These are phyloP conservation scores for Bungarus multicinctus DNA, from an alignment of 2,113 vertebrate species.

Conservation along the genomic window DNA sequence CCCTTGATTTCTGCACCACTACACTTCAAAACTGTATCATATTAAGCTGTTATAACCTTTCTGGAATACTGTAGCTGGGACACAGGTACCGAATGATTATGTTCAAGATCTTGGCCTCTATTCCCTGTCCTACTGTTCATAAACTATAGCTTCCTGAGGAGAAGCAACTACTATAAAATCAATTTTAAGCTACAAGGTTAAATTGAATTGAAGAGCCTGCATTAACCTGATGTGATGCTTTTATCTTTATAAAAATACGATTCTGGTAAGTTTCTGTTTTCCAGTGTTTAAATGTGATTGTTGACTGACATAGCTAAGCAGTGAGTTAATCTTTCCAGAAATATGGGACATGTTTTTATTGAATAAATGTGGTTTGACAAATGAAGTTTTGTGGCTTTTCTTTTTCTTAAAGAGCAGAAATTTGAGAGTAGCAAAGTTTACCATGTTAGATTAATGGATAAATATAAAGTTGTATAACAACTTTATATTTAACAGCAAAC, in stretches of 20 bases:
- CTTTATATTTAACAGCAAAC: neutral
- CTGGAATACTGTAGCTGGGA: neutral
- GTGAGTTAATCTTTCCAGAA: neutral
- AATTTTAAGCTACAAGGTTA: neutral
- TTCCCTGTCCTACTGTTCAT: neutral
- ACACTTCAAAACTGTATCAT: neutral
- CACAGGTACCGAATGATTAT: neutral
- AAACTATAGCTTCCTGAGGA: neutral
- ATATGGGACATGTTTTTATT: slow-evolving; percentile 50
- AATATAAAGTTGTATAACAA: neutral
- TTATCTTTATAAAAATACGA: slow-evolving; percentile 11
- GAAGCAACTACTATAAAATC: neutral
- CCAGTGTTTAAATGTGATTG: neutral
- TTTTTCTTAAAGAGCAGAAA: neutral
- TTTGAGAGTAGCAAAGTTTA: neutral
- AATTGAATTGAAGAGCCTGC: neutral
- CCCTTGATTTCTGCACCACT: neutral
- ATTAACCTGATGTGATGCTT: neutral
- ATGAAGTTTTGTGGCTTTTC: neutral
- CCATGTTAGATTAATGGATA: neutral
- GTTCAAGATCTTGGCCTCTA: neutral
- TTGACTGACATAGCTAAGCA: slow-evolving; percentile 8
- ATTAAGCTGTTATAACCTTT: neutral
- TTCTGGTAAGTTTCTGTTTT: slow-evolving; percentile 31
- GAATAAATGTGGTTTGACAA: slow-evolving; percentile 55